phyloP scores from a whole-genome alignment of 2,797 vertebrate species.

The Hydrophis major region DNA sequence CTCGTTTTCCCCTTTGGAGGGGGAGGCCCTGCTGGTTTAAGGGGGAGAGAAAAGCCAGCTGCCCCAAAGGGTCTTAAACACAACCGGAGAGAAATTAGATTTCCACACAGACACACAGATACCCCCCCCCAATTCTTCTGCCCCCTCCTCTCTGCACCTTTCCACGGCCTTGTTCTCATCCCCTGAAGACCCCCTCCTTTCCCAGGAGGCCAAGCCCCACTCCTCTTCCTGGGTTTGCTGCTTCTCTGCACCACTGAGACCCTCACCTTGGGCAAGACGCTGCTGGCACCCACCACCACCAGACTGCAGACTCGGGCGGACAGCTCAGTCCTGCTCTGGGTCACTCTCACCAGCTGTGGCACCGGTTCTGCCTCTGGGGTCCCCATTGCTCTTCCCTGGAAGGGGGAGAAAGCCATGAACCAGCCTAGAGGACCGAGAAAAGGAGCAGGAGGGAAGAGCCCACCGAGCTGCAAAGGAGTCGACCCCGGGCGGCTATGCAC shows the following conservation, averaged over 20 bases:
- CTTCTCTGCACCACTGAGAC: neutral
- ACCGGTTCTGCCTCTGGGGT: neutral
- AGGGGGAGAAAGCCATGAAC: neutral
- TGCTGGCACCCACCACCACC: neutral
- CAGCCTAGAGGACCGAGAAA: neutral
- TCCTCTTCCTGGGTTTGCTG: too few relatives aligned
- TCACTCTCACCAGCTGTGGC: slow-evolving; percentile 4
- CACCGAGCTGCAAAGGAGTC: neutral
- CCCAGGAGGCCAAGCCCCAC: neutral
- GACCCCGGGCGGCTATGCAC: neutral
- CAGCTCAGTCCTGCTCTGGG: neutral
- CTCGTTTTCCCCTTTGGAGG: neutral
- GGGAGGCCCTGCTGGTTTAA: neutral
- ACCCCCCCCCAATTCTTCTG: neutral
- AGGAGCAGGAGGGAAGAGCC: neutral
- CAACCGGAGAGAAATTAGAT: neutral
- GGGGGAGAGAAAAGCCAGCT: neutral
- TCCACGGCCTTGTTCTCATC: neutral
- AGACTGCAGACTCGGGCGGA: neutral
- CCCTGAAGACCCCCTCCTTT: neutral
- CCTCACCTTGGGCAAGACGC: slow-evolving; percentile 20
- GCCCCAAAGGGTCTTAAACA: neutral
- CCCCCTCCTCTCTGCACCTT: too few relatives aligned
- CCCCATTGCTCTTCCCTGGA: neutral
- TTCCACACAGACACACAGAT: too few relatives aligned